Evolutionary conservation across 1,140 invertebrate species (phyloP).

Genomic region (Sycophila sp.): DNA sequence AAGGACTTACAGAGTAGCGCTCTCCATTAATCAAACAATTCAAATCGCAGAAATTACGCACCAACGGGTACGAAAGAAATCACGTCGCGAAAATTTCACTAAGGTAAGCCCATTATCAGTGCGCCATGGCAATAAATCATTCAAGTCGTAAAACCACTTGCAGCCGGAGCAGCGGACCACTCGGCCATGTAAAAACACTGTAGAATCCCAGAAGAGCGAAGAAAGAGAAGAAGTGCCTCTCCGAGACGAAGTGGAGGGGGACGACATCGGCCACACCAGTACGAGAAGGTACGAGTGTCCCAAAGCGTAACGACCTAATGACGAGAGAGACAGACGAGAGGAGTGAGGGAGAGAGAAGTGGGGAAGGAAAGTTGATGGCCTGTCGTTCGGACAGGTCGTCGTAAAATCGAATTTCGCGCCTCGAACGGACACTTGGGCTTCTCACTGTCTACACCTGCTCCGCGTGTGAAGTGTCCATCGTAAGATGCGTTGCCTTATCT

Average conservation of each 20-base stretch:
- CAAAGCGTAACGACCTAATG: neutral
- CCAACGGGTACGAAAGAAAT: too few relatives aligned
- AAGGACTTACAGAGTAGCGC: too few relatives aligned
- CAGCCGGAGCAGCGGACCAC: neutral
- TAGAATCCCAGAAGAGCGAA: too few relatives aligned
- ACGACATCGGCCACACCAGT: neutral
- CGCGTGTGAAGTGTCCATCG: too few relatives aligned
- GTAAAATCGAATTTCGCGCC: constrained; percentile 1
- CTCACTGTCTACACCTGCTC: neutral
- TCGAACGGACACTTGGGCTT: too few relatives aligned
- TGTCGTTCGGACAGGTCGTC: neutral
- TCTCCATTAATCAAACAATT: too few relatives aligned
- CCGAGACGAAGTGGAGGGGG: too few relatives aligned
- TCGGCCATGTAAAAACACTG: constrained; percentile 1
- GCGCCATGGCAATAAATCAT: neutral
- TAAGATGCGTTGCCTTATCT: neutral
- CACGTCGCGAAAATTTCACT: constrained; percentile 16
- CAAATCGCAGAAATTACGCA: neutral
- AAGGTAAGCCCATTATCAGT: constrained; percentile 1
- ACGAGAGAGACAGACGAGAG: neutral
- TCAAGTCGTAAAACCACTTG: neutral
- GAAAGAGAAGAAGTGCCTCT: neutral
- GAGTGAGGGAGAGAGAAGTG: neutral
- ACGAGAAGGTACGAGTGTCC: neutral
- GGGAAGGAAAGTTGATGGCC: neutral